Base-by-base conservation (phyloP, 2,113 vertebrate species). In the Rostratula benghalensis region DNA sequence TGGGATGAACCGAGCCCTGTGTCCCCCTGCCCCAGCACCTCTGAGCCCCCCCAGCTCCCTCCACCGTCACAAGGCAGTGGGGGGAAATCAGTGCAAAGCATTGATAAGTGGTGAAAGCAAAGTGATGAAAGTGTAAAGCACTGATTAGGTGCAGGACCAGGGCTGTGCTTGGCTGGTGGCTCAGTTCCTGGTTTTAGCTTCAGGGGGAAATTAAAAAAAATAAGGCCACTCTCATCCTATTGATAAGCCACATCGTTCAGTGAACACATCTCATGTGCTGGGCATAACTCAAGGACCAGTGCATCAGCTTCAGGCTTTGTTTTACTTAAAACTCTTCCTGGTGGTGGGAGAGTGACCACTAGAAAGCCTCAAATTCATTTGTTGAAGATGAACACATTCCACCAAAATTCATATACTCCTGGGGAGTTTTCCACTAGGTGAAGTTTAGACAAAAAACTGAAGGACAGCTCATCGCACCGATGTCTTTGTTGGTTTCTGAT, bases 51-150 rank as follows among this genome's bases (percentile, higher is more conserved):
- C 2, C 9, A 13, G 31, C 31, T 67, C 50, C 14, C 33, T 56
- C 51, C 31, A n/a, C 28, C 5, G 1, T 22, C 57, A 13, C 22
- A 10, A 15, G 78, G 33, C 13, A 30, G 54, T 1, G 2, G 0
- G 1, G 45, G 60, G 24, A 79, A 63, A 43, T 28, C 2, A 0
- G 15, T 68, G 53, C 63, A 7, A 2, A 27, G 75, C n/a, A 46
- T 37, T 67, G 74, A 12, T 63, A n/a, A n/a, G n/a, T n/a, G n/a
- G n/a, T n/a, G n/a, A n/a, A n/a, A n/a, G n/a, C n/a, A n/a, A n/a
- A n/a, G n/a, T n/a, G n/a, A n/a, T n/a, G n/a, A n/a, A n/a, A 0
- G 15, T 68, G 53, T 59, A 7, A 2, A 27, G 75, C n/a, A 46
- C 41, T 67, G 74, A 12, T 63, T 10, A 10, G 11, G 33, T 21